phyloP scores from a whole-genome alignment of 37 sponge, comb jelly and placozoan species.

The Halichondria panicea region DNA sequence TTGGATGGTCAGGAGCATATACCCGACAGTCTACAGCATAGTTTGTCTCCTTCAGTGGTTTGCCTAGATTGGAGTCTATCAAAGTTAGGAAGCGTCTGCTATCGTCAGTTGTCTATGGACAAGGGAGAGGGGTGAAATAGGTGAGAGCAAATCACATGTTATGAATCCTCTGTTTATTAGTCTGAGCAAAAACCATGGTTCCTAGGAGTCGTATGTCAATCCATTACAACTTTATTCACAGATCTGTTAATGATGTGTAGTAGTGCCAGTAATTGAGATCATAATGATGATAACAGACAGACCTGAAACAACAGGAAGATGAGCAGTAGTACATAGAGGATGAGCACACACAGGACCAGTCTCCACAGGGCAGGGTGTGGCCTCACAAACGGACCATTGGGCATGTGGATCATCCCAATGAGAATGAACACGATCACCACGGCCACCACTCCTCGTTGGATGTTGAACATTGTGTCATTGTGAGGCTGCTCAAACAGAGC shows the following conservation, averaged over 20 bases:
- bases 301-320: slow-evolving; percentile 85
- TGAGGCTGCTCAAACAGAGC: slow-evolving; percentile 50
- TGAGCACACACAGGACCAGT: slow-evolving; percentile 52
- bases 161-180: no score
- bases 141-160: no score
- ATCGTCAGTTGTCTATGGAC: slow-evolving; percentile 65
- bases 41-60: slow-evolving; percentile 70
- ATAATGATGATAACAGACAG: no score
- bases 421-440: slow-evolving; percentile 74
- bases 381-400: slow-evolving; percentile 86
- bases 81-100: slow-evolving; percentile 58
- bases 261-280: no score
- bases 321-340: slow-evolving; percentile 75
- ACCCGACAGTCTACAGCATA: slow-evolving; percentile 82
- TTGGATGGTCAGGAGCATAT: slow-evolving; percentile 75
- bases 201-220: no score
- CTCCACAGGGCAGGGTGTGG: slow-evolving; percentile 82
- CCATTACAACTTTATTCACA: no score
- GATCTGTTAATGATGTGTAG: no score
- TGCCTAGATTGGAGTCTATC: slow-evolving; percentile 78
- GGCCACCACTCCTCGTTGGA: slow-evolving; percentile 68
- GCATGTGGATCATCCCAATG: slow-evolving; percentile 82
- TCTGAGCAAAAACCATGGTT: no score
- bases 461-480: slow-evolving; percentile 64
- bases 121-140: no score